Evolutionary conservation across 1,140 invertebrate genomes (phyloP).

Genomic region (Hyposmocoma kahamanoa): DNA sequence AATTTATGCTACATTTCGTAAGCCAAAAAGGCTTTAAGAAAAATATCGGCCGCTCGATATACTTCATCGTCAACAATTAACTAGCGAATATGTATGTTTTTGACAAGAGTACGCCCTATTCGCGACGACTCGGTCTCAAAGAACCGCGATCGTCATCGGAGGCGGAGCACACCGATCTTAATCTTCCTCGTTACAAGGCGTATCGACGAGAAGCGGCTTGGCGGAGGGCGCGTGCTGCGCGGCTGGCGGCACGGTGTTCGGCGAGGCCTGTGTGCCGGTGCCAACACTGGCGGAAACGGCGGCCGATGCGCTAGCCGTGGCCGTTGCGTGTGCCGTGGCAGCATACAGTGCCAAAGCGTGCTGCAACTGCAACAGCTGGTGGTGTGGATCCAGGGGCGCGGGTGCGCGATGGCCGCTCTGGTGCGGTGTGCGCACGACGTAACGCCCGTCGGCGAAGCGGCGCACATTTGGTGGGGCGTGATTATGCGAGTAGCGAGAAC

Average conservation of each 20-base stretch:
- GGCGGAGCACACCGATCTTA: slow-evolving; percentile 21
- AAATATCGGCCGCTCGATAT: slow-evolving; percentile 41
- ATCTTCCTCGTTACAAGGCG: slow-evolving; percentile 61
- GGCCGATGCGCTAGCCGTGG: slow-evolving; percentile 38
- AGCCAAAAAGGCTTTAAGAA: slow-evolving; percentile 53
- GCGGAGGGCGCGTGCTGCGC: slow-evolving; percentile 34
- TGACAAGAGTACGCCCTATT: too few relatives aligned
- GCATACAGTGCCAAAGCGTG: slow-evolving; percentile 62
- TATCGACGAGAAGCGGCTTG: slow-evolving; percentile 59
- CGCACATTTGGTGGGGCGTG: slow-evolving; percentile 65
- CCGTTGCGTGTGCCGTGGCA: slow-evolving; percentile 53
- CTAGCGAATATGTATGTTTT: too few relatives aligned
- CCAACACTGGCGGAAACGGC: slow-evolving; percentile 21
- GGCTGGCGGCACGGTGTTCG: slow-evolving; percentile 37
- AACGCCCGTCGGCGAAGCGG: slow-evolving; percentile 63
- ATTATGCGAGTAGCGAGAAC: slow-evolving; percentile 60
- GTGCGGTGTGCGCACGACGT: slow-evolving; percentile 63
- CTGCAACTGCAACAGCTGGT: slow-evolving; percentile 60
- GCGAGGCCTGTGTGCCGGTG: slow-evolving; percentile 32
- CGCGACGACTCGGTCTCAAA: too few relatives aligned
- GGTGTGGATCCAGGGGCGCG: slow-evolving; percentile 57
- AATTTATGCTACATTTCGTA: slow-evolving; percentile 54
- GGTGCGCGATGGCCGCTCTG: slow-evolving; percentile 62
- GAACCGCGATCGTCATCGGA: too few relatives aligned
- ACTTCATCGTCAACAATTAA: slow-evolving; percentile 17